A percentile compares a stretch with the other conserved stretches of the same genome.
Conservation (phyloP, 2,113 vertebrate species). For the Protobothrops flavoviridis region DNA sequence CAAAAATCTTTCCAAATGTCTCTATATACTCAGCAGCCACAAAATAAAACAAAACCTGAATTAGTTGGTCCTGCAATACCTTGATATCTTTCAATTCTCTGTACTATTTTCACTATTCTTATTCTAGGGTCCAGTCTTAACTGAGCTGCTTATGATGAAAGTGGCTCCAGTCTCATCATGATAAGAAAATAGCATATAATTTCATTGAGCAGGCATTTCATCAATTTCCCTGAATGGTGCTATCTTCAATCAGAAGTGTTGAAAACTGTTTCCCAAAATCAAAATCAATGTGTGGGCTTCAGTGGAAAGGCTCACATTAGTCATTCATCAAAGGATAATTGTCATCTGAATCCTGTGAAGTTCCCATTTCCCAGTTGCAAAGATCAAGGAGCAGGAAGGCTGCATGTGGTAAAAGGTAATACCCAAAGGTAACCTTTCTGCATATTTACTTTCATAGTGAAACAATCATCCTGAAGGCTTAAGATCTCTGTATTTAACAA, state of each 20-base stretch:
- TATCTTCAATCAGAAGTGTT: background rate
- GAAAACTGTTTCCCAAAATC: background rate
- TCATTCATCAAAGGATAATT: background rate
- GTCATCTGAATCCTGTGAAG: background rate
- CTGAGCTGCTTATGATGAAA: background rate
- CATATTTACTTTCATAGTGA: background rate
- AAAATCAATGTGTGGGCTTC: background rate
- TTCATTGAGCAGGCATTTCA: background rate
- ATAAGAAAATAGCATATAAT: background rate
- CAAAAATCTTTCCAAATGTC: background rate
- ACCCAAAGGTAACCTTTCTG: background rate
- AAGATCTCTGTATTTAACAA: background rate
- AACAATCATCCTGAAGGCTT: background rate
- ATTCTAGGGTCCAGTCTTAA: background rate
- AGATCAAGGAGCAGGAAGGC: background rate
- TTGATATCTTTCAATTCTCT: background rate
- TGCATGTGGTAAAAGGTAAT: background rate
- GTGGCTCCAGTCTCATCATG: background rate
- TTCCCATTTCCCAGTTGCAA: background rate
- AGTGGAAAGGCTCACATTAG: background rate
- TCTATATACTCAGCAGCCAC: background rate
- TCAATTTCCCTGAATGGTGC: background rate
- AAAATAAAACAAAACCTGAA: background rate
- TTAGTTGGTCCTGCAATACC: background rate
- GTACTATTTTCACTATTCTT: background rate